Percentiles rank a stretch among this genome's conserved stretches.
Evolutionary conservation across 2,888 invertebrate species (phyloP).

Genomic region (Criorhina ranunculi): DNA sequence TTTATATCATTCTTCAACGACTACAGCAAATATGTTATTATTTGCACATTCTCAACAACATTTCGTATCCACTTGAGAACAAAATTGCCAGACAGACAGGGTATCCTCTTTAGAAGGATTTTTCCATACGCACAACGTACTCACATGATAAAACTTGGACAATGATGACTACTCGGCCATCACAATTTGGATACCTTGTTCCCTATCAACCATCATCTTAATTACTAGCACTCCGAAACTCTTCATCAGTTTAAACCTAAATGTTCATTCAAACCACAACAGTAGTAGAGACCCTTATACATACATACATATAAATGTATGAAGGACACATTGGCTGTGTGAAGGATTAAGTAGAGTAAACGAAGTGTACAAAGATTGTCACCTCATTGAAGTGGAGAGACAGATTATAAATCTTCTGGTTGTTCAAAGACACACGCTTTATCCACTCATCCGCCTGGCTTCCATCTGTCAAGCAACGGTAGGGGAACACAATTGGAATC

Average conservation of each 20-base stretch:
- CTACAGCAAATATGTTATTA: no score
- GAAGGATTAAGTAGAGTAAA: conserved; percentile 65
- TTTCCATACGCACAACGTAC: not conserved
- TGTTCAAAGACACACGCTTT: conserved; percentile 65
- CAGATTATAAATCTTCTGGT: conserved; percentile 74
- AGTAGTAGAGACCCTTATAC: conserved; percentile 30
- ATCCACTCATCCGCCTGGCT: conserved; percentile 47
- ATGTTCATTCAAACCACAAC: conserved; percentile 42
- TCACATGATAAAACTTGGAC: not conserved
- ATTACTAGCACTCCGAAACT: conserved; percentile 40
- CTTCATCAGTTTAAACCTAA: conserved; percentile 40
- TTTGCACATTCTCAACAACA: no score
- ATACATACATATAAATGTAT: not conserved
- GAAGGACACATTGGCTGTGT: conserved; percentile 40
- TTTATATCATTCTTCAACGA: no score
- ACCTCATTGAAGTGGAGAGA: conserved; percentile 68
- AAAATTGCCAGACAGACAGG: not conserved
- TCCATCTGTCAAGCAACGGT: conserved; percentile 39
- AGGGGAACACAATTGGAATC: conserved; percentile 12
- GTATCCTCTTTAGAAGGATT: not conserved
- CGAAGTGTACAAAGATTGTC: conserved; percentile 74
- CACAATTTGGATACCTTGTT: conserved; percentile 31
- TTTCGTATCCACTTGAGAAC: no score
- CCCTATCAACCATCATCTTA: conserved; percentile 57
- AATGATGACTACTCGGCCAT: not conserved